Evolutionary conservation across 2,113 vertebrate species (phyloP), one percentile per base, ranked within the genome.

Genomic region (Ophthalmolycus amberensis): DNA sequence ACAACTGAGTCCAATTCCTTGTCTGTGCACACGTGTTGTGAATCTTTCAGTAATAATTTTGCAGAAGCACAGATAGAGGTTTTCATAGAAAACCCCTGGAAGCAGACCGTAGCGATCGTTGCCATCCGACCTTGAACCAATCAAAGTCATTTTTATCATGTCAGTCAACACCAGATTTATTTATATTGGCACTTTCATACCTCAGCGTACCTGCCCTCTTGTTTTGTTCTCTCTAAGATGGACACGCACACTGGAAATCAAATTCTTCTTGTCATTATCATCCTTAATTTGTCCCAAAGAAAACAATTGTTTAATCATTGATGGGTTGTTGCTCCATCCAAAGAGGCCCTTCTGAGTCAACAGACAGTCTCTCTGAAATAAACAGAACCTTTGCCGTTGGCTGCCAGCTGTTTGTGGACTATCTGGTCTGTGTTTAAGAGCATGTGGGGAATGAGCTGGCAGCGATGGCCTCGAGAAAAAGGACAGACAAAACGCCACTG

Each of bases 341-440:
- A 77, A 91, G 78, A 93, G 94, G 85, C 91, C 95, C 94, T 95
- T 94, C 90, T 96, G 96, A 97, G 96, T 98, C 96, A 97, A 98
- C 94, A 97, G 94, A 95, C 94, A 95, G 94, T 85, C 91, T 91
- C 94, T 93, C 90, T 87, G 96, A 96, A 97, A 96, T 98, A 97
- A 99, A 99, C 96, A 98, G 96, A 97, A 97, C 97, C 97, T 99
- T 99, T 99, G 97, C 95, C 95, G 97, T 97, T 94, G 90, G 91
- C 89, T 92, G 94, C 87, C 85, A 74, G 34, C 82, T 93, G 93
- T 93, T 93, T 94, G 92, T 90, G 83, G 65, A 91, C 85, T 82
- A 84, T 87, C 80, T 82, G 82, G 50, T 88, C 79, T 83, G 80
- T 83, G 63, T 84, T 76, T 81, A 66, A 82, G 71, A 87, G 81